Conservation (phyloP, 1,140 invertebrate species). For the Proctacanthus coquilletti region DNA sequence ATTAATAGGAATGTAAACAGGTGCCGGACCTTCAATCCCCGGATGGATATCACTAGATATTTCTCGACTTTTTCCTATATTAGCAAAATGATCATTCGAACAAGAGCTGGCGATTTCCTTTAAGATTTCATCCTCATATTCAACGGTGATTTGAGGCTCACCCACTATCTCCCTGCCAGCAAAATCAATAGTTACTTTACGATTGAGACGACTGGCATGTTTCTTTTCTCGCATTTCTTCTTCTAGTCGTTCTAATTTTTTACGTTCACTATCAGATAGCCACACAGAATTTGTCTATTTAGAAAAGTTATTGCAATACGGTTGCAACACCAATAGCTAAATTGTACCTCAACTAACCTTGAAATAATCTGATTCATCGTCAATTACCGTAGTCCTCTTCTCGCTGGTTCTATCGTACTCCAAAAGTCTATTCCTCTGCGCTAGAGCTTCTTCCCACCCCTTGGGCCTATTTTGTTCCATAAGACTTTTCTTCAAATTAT, state of each 20-base stretch:
- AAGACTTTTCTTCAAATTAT: constrained; percentile 51
- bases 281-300: constrained; percentile 53
- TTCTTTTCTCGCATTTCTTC: constrained; percentile 49
- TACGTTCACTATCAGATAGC: constrained; percentile 54
- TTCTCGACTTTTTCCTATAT: constrained; percentile 5
- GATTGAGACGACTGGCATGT: constrained; percentile 48
- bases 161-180: constrained; percentile 43
- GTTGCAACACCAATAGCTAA: neutral
- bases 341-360: constrained; percentile 21
- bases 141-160: constrained; percentile 33
- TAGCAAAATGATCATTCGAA: constrained; percentile 7
- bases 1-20: constrained; percentile 11
- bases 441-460: constrained; percentile 50
- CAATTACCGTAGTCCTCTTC: constrained; percentile 75
- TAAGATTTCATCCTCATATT: constrained; percentile 34
- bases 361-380: constrained; percentile 92
- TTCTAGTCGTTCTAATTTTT: constrained; percentile 51
- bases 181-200: constrained; percentile 72
- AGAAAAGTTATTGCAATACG: neutral
- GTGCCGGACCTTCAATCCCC: constrained; percentile 6
- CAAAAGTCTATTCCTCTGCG: constrained; percentile 66
- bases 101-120: constrained; percentile 24
- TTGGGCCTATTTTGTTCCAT: constrained; percentile 41
- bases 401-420: constrained; percentile 79
- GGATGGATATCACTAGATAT: constrained; percentile 8